Evolutionary conservation across 2,113 vertebrate genomes (phyloP), one percentile per base, ranked within the genome.

Genomic region (Aythya baeri): DNA sequence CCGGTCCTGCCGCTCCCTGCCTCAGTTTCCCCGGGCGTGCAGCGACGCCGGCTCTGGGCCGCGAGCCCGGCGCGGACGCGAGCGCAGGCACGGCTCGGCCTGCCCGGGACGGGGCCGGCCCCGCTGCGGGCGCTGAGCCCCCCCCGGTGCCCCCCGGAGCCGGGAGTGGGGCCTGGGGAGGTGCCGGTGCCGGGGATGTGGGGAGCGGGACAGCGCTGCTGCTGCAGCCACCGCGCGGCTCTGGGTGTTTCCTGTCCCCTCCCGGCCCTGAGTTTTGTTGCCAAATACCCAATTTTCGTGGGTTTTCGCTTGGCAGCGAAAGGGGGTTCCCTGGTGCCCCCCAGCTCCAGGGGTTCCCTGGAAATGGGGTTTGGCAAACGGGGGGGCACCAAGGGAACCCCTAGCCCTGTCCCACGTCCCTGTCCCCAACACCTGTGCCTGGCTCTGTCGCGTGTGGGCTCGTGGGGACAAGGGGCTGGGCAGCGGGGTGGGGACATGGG

Each of bases 21-120:
- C 94, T 95, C 94, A 83, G 94, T 93, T 91, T 95, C 91, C 91
- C 81, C 94, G 16, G 82, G 72, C 50, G 1, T 52, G 71, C 52
- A 41, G 66, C n/a, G 84, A 88, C 31, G 57, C 82, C 13, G 50
- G 43, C 36, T 14, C 7, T 91, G 15, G 31, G 83, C 71, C 71
- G n/a, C 2, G 43, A 78, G 73, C 61, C 88, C 4, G 23, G 83
- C 7, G 21, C 13, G 25, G 81, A 66, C 61, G 25, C 72, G 27
- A 75, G 44, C 22, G 29, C n/a, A 63, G 74, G 75, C 88, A 59
- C 88, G 29, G 89, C 46, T 57, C 84, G 4, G 13, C 13, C 13
- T 13, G 25, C 31, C 50, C 14, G 67, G 27, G 49, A 67, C 62
- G 67, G 34, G 34, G 74, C 27, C 46, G 5, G 13, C 12, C 26